Base-by-base conservation (phyloP, 2,888 invertebrate species). In the Phanerotoma sp. region DNA sequence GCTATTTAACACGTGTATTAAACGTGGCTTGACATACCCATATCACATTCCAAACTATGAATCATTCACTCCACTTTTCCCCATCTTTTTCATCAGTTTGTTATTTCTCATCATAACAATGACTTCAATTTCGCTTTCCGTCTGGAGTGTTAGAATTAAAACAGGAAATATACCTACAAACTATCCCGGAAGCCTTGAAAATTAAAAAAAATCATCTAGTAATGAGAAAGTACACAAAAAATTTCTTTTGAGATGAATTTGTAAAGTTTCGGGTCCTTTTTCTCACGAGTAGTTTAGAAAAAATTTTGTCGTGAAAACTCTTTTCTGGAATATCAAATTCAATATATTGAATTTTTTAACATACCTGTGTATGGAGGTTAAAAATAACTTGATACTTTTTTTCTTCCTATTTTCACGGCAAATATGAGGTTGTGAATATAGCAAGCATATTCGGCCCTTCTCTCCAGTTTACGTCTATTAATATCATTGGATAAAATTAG, bases 401-500 rank as follows among this genome's bases (percentile, higher is more conserved):
- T 25, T 25, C 25, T 5, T 25, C 25, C 25, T n/a, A 25, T 25
- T 25, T 25, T 25, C 3, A 25, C 25, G 25, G 25, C 25, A 25
- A 25, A 25, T 25, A 9, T 9, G 25, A 25, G 7, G 25, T 25
- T 25, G 25, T 25, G 25, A 25, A 48, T 38, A 16, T 37, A 21
- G 38, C 37, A 28, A 22, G 38, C 37, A 38, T 22, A 16, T 21
- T 49, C 5, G 56, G 63, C 60, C 63, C 66, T 66, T 66, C 62
- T 66, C 64, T 65, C 57, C 54, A 44, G 20, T 30, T 44, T 15
- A 49, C 35, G 25, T 62, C 74, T 74, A 74, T 74, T 74, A 74
- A 74, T 74, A 74, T 66, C 69, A 62, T 60, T 58, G 64, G 66
- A 66, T 74, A 74, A 73, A 73, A 74, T 73, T 73, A 74, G 25